Percentiles rank a stretch among this genome's conserved stretches.
phyloP scores from a whole-genome alignment of 2,888 invertebrate species.

The Standfussiana lucernea region DNA sequence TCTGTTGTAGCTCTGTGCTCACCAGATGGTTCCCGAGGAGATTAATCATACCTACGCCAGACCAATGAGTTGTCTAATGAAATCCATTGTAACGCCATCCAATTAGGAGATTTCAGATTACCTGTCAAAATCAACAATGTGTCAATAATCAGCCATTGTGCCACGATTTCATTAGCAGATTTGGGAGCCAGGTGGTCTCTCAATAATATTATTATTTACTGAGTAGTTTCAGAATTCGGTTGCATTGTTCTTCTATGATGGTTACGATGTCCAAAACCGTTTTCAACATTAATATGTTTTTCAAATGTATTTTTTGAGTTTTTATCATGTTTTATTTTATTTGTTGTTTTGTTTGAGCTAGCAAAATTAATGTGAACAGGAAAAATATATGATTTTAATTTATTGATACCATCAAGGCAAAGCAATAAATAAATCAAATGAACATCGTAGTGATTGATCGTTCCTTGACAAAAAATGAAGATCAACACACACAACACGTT shows the following conservation, averaged over 20 bases:
- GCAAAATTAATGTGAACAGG: constrained; percentile 12
- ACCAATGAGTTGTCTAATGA: neutral
- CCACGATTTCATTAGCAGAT: neutral
- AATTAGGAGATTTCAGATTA: neutral
- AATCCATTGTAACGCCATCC: neutral
- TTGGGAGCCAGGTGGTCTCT: neutral
- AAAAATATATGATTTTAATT: constrained; percentile 2
- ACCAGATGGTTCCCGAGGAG: neutral
- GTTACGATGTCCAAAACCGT: neutral
- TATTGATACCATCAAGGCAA: neutral
- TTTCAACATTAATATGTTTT: neutral
- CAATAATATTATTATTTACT: neutral
- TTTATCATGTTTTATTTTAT: constrained; percentile 1
- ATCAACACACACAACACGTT: neutral
- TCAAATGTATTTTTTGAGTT: neutral
- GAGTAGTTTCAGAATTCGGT: neutral
- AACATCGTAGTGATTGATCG: neutral
- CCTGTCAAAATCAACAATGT: neutral
- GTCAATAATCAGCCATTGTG: neutral
- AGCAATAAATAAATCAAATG: neutral
- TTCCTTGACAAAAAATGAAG: neutral
- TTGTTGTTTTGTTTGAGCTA: neutral
- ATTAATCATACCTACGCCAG: neutral
- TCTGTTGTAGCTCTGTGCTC: neutral
- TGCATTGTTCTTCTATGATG: neutral